A percentile compares a stretch with the other conserved stretches of the same genome.
phyloP scores from a whole-genome alignment of 2,888 invertebrate species.

The Cybosia mesomella region DNA sequence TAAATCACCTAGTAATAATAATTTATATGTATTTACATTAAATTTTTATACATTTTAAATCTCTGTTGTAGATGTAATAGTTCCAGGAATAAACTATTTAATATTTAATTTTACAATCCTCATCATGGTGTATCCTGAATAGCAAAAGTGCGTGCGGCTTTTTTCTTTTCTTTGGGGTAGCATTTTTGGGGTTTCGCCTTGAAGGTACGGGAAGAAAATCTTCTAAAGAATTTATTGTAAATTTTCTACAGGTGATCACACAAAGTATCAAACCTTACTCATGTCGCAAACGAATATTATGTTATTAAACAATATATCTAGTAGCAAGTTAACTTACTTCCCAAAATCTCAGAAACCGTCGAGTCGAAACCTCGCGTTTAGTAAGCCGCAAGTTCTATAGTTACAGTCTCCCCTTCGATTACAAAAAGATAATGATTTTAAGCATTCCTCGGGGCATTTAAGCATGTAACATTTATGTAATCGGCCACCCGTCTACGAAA shows the following conservation, averaged over 20 bases:
- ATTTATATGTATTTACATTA: not conserved
- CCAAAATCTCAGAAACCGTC: not conserved
- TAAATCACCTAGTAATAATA: not conserved
- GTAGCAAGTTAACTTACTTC: not conserved
- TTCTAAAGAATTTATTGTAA: no score
- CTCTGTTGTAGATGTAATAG: not conserved
- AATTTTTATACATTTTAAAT: not conserved
- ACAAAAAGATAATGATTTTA: not conserved
- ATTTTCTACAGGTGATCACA: no score
- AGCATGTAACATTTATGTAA: conserved; percentile 2
- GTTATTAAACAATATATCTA: no score
- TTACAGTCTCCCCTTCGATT: not conserved
- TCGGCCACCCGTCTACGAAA: conserved; percentile 15
- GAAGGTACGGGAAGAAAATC: no score
- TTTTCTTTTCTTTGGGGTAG: no score
- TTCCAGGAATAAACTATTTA: no score
- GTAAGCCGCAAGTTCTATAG: not conserved
- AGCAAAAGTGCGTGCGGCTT: no score
- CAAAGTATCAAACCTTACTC: no score
- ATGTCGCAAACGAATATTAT: no score
- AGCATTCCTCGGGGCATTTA: not conserved
- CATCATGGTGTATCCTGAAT: no score
- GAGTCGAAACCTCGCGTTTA: not conserved
- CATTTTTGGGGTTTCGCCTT: no score
- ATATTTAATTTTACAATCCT: no score